phyloP scores from a whole-genome alignment of 1,140 invertebrate genomes.

The Sminthurides bifidus region DNA sequence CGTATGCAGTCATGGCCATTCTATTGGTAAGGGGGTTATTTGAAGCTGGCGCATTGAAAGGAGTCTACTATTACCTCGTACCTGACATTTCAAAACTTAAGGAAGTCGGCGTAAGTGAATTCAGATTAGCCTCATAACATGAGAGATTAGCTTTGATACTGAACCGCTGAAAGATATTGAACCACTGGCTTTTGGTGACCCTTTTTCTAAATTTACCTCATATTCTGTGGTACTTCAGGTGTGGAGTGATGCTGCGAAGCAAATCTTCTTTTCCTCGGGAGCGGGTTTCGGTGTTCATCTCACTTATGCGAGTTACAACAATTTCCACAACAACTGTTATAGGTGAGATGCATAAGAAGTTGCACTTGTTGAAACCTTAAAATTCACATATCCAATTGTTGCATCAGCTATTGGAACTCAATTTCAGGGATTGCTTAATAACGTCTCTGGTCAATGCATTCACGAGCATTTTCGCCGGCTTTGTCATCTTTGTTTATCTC shows the following conservation, averaged over 20 bases:
- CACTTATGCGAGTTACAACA: constrained; percentile 79
- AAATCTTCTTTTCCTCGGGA: constrained; percentile 83
- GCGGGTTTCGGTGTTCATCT: constrained; percentile 83
- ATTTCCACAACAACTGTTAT: constrained; percentile 73
- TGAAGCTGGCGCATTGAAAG: constrained; percentile 42
- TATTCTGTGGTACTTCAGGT: too few species aligned
- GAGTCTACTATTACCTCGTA: constrained; percentile 40
- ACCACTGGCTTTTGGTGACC: too few species aligned
- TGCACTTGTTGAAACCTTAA: background rate
- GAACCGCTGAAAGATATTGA: too few species aligned
- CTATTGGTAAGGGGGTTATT: constrained; percentile 55
- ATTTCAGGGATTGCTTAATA: constrained; percentile 54
- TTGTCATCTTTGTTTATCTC: constrained; percentile 86
- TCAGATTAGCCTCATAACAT: background rate
- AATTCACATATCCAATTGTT: background rate
- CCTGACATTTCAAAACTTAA: constrained; percentile 39
- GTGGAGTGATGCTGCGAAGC: constrained; percentile 83
- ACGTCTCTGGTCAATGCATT: constrained; percentile 67
- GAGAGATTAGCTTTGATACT: too few species aligned
- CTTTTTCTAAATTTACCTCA: too few species aligned
- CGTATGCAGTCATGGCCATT: constrained; percentile 62
- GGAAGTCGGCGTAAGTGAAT: constrained; percentile 35
- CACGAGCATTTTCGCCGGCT: constrained; percentile 83
- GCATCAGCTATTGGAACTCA: background rate
- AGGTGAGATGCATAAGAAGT: constrained; percentile 40